Conservation (phyloP, 2,888 invertebrate species). For the Lithophane semibrunnea region DNA sequence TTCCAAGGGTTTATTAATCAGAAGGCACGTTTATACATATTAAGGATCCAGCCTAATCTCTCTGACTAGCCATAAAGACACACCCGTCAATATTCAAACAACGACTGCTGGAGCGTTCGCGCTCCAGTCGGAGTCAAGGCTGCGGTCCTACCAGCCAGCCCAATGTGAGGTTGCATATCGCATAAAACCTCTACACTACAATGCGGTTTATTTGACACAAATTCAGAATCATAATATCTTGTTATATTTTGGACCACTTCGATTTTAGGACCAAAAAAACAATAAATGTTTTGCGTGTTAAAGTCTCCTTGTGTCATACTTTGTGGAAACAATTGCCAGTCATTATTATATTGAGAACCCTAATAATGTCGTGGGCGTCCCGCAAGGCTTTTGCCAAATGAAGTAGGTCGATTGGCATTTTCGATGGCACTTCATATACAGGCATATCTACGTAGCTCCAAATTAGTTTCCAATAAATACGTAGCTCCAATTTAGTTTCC, state of each 20-base stretch:
- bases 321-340: constrained; percentile 34
- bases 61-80: too few species aligned
- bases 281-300: constrained; percentile 29
- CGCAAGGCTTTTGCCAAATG: constrained; percentile 46
- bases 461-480: constrained; percentile 31
- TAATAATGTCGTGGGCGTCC: constrained; percentile 50
- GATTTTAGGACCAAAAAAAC: constrained; percentile 22
- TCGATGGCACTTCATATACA: constrained; percentile 47
- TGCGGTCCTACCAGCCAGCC: too few species aligned
- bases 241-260: constrained; percentile 14
- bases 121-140: too few species aligned
- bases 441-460: not conserved
- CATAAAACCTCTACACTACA: too few species aligned
- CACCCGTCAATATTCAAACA: too few species aligned
- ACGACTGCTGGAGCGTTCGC: too few species aligned
- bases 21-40: too few species aligned
- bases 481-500: constrained; percentile 20
- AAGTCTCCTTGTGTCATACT: constrained; percentile 37
- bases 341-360: constrained; percentile 12
- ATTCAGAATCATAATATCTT: constrained; percentile 8
- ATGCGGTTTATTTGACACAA: constrained; percentile 1
- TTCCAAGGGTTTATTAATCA: too few species aligned
- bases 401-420: constrained; percentile 65
- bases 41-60: too few species aligned
- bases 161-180: too few species aligned